These are phyloP conservation scores for Linnaemya vulpina DNA, from an alignment of 2,888 invertebrate genomes.

Conservation along the genomic window DNA sequence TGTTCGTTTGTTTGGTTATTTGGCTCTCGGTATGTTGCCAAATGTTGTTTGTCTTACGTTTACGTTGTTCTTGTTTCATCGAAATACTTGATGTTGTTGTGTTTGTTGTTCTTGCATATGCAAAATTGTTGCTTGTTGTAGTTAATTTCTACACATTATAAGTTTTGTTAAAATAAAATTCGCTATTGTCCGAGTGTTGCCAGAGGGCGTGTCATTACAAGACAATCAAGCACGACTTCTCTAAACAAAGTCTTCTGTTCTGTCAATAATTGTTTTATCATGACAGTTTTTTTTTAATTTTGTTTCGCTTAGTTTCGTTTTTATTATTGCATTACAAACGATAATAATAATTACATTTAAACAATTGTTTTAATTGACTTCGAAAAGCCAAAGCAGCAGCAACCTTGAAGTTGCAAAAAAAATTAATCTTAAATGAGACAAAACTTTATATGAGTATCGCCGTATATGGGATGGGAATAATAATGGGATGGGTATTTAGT, in stretches of 20 bases:
- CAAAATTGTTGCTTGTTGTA: slow-evolving; percentile 44
- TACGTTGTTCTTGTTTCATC: background rate
- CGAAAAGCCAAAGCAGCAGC: slow-evolving; percentile 36
- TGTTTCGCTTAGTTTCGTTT: slow-evolving; percentile 26
- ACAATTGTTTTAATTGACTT: slow-evolving; percentile 71
- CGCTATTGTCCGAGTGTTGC: slow-evolving; percentile 70
- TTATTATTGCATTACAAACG: slow-evolving; percentile 45
- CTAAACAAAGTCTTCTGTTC: slow-evolving; percentile 65
- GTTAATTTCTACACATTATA: slow-evolving; percentile 44
- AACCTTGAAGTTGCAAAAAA: slow-evolving; percentile 67
- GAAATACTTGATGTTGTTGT: slow-evolving; percentile 18
- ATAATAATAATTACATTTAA: slow-evolving; percentile 64
- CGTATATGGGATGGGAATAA: slow-evolving; percentile 48
- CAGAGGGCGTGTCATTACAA: slow-evolving; percentile 72
- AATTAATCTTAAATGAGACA: slow-evolving; percentile 26
- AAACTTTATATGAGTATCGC: slow-evolving; percentile 12
- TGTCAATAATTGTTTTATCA: slow-evolving; percentile 72
- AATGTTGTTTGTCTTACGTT: slow-evolving; percentile 58
- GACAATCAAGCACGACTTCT: slow-evolving; percentile 70
- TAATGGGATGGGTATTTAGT: slow-evolving; percentile 38
- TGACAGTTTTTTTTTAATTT: slow-evolving; percentile 65
- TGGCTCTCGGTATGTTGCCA: slow-evolving; percentile 55
- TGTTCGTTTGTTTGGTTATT: slow-evolving; percentile 47
- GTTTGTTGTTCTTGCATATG: slow-evolving; percentile 54
- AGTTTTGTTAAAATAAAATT: slow-evolving; percentile 26